These are phyloP conservation scores for Falco columbarius DNA, from an alignment of 2,797 vertebrate genomes.

Conservation along the genomic window DNA sequence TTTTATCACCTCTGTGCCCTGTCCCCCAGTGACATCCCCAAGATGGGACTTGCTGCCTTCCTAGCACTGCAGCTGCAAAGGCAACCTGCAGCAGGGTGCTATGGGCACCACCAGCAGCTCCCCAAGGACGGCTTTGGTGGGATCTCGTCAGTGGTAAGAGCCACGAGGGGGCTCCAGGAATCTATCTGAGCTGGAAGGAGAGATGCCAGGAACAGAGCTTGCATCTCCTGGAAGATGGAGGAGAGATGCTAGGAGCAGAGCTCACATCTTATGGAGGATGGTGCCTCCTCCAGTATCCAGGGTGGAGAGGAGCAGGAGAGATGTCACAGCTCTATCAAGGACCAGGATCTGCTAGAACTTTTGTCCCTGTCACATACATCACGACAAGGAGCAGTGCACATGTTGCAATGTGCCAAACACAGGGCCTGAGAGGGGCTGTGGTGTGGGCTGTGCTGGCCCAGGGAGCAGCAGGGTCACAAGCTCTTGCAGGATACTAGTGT, in stretches of 20 bases:
- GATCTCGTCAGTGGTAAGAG: neutral
- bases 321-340: neutral
- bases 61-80: neutral
- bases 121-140: neutral
- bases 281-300: neutral
- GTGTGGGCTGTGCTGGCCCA: neutral
- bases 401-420: neutral
- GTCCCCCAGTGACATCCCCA: neutral
- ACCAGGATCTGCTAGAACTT: neutral
- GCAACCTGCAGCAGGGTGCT: neutral
- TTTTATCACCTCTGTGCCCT: neutral
- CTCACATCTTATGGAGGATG: neutral
- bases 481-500: neutral
- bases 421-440: neutral
- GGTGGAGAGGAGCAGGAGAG: neutral
- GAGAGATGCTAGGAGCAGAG: neutral
- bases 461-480: neutral
- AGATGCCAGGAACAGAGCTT: neutral
- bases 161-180: slow-evolving; percentile 71
- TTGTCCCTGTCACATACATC: neutral
- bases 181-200: neutral
- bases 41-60: neutral
- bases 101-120: neutral
- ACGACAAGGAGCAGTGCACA: neutral
- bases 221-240: neutral